Conservation (phyloP, 2,113 vertebrate species). For the Heterochromis multidens region DNA sequence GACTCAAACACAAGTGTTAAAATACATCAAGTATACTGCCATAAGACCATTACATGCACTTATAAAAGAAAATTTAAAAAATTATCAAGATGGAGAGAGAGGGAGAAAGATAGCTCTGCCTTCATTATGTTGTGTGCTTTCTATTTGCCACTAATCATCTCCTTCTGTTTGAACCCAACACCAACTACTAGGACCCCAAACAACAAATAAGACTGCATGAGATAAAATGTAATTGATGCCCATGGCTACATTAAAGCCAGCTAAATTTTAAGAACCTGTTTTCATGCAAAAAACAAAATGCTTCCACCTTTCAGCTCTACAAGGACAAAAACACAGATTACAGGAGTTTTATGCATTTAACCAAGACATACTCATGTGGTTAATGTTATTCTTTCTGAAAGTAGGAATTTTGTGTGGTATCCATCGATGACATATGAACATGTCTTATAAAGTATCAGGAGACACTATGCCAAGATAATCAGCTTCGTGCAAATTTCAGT, state of each 20-base stretch:
- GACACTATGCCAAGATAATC: neutral
- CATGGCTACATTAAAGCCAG: neutral
- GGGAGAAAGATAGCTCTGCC: neutral
- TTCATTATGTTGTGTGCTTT: neutral
- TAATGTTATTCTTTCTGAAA: neutral
- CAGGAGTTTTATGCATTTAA: neutral
- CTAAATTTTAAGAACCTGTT: no score
- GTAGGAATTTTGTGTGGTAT: neutral
- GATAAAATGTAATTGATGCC: neutral
- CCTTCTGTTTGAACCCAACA: conserved; percentile 17
- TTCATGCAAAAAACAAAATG: neutral
- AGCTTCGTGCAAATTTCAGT: neutral
- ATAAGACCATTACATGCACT: neutral
- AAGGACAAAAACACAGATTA: neutral
- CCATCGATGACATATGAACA: neutral
- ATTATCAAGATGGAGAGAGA: neutral
- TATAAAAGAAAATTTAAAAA: neutral
- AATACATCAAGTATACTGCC: conserved; percentile 6
- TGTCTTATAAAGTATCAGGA: neutral
- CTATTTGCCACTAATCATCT: neutral
- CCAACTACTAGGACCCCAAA: neutral
- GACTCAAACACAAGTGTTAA: conserved; percentile 17
- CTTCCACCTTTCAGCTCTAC: neutral
- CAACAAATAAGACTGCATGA: neutral
- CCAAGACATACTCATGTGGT: neutral